Evolutionary conservation across 2,888 invertebrate genomes (phyloP).

Genomic region (Antheraea yamamai): DNA sequence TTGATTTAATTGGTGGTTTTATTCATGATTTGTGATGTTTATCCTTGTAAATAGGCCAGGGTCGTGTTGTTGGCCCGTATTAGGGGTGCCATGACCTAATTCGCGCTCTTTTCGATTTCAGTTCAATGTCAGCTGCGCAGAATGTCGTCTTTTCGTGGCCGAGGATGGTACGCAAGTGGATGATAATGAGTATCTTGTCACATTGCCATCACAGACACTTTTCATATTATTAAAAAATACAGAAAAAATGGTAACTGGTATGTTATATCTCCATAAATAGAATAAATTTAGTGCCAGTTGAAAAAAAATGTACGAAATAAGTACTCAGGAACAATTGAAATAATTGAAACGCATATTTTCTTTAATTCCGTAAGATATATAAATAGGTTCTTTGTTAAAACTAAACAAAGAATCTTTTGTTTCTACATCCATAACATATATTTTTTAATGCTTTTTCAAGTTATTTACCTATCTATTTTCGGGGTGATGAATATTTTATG

Average conservation of each 20-base stretch:
- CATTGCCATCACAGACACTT: conserved; percentile 88
- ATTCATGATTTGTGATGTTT: conserved; percentile 42
- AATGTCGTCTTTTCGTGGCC: conserved; percentile 80
- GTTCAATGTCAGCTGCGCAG: conserved; percentile 75
- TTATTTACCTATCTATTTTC: not conserved
- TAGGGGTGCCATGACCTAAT: conserved; percentile 57
- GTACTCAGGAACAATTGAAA: not conserved
- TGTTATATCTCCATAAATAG: conserved; percentile 34
- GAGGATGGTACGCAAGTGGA: conserved; percentile 87
- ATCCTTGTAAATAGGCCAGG: conserved; percentile 58
- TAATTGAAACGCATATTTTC: not conserved
- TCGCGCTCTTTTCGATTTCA: conserved; percentile 50
- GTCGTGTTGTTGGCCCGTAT: conserved; percentile 65
- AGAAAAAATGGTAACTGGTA: conserved; percentile 83
- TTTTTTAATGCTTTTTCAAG: not conserved
- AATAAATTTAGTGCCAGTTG: not conserved
- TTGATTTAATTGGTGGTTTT: conserved; percentile 33
- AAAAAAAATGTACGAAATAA: not conserved
- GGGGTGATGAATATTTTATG: not conserved
- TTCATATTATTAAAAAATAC: conserved; percentile 82
- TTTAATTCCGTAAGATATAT: not conserved
- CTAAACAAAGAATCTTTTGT: not conserved
- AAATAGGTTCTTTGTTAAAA: conserved; percentile 1
- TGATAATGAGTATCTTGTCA: conserved; percentile 89
- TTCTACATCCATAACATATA: not conserved